Evolutionary conservation across 2,113 vertebrate genomes (phyloP).

Genomic region (Platichthys stellatus): DNA sequence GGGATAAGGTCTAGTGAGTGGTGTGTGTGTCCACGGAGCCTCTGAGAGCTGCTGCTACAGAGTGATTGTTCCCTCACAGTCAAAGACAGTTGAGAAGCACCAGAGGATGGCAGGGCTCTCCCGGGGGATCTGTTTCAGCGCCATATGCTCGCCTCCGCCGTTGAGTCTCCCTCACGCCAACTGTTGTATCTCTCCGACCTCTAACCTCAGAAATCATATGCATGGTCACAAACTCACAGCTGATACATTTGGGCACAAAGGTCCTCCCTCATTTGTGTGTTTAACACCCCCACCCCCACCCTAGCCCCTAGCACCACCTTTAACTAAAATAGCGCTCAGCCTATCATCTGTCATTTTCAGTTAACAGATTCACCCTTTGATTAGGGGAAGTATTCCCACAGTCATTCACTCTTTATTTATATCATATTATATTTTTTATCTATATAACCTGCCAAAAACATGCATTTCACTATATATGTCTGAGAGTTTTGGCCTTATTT

Average conservation of each 20-base stretch:
- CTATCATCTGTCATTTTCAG: conserved; percentile 14
- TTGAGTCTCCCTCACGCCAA: conserved; percentile 59
- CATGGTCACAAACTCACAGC: conserved; percentile 34
- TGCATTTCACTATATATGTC: too few species aligned
- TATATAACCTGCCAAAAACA: too few species aligned
- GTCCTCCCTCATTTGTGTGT: not conserved
- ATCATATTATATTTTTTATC: too few species aligned
- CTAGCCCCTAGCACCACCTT: too few species aligned
- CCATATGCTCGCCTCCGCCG: conserved; percentile 69
- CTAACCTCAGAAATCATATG: conserved; percentile 57
- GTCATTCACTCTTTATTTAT: not conserved
- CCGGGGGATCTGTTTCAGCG: conserved; percentile 62
- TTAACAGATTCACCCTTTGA: conserved; percentile 9
- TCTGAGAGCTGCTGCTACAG: not conserved
- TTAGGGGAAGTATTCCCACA: not conserved
- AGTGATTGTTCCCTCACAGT: conserved; percentile 40
- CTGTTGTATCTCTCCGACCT: conserved; percentile 67
- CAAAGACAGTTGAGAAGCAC: conserved; percentile 38
- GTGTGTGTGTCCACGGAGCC: not conserved
- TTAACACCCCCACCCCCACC: not conserved
- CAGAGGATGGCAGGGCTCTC: conserved; percentile 18
- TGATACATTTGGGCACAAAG: conserved; percentile 22
- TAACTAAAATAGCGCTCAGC: not conserved
- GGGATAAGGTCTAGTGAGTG: too few species aligned
- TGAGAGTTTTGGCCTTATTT: too few species aligned